These are phyloP conservation scores for Caenorhabditis remanei DNA, from an alignment of 1,140 invertebrate genomes.

Conservation along the genomic window DNA sequence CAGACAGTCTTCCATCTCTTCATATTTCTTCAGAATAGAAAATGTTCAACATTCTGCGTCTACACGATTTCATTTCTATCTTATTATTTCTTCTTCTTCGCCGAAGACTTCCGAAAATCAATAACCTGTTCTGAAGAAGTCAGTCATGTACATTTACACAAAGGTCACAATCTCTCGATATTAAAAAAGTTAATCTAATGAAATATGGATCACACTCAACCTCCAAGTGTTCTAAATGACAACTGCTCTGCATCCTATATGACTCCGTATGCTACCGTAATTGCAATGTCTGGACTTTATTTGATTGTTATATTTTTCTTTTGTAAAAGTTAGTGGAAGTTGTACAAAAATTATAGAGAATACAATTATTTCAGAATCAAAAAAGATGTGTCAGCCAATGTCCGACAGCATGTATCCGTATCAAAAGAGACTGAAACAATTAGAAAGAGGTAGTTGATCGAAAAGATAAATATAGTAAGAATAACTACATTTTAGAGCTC, in stretches of 20 bases:
- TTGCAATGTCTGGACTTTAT: slow-evolving; percentile 35
- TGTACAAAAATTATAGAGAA: background rate
- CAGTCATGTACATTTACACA: background rate
- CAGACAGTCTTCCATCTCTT: background rate
- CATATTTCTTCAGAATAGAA: background rate
- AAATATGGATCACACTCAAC: background rate
- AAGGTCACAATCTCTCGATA: slow-evolving; percentile 11
- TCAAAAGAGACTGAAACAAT: slow-evolving; percentile 8
- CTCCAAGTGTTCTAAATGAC: slow-evolving; percentile 44
- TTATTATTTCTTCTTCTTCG: background rate
- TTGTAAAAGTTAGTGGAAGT: background rate
- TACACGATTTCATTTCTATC: background rate
- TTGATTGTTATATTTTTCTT: slow-evolving; percentile 27
- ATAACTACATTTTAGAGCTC: slow-evolving; percentile 2
- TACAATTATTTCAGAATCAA: background rate
- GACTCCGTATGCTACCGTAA: slow-evolving; percentile 37
- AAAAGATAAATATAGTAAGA: background rate
- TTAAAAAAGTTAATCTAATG: background rate
- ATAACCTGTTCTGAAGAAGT: slow-evolving; percentile 30
- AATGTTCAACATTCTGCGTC: slow-evolving; percentile 40
- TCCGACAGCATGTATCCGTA: slow-evolving; percentile 39
- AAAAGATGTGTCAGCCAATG: slow-evolving; percentile 44
- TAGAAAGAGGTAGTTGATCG: slow-evolving; percentile 1
- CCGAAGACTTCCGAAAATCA: slow-evolving; percentile 28
- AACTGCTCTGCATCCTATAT: slow-evolving; percentile 40